A percentile compares a stretch with the other conserved stretches of the same genome.
phyloP scores from a whole-genome alignment of 2,113 vertebrate genomes.

The Hymenochirus boettgeri region DNA sequence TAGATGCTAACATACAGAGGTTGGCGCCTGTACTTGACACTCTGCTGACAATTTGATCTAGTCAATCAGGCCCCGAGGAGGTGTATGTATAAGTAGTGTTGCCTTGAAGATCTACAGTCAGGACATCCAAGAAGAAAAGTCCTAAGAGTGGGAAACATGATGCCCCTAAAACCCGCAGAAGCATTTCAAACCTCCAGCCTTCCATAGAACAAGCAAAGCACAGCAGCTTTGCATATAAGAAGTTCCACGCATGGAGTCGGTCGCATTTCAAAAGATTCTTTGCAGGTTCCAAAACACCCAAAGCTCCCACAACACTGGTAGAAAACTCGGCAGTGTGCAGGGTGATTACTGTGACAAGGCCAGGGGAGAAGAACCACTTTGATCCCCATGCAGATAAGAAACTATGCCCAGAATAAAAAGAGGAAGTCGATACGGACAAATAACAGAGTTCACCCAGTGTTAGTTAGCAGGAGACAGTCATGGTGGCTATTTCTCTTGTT shows the following conservation, averaged over 20 bases:
- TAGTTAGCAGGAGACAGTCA: conserved; percentile 45
- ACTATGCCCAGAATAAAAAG: conserved; percentile 57
- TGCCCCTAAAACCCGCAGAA: conserved; percentile 3
- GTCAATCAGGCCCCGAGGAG: conserved; percentile 82
- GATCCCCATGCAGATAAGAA: conserved; percentile 62
- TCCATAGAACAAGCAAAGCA: neutral
- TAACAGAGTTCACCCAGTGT: conserved; percentile 82
- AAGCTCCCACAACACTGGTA: neutral
- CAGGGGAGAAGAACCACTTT: conserved; percentile 43
- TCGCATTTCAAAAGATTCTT: fast-evolving
- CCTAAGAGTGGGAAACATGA: neutral
- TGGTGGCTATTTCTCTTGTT: too few species aligned
- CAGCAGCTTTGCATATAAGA: neutral
- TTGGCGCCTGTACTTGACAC: conserved; percentile 82
- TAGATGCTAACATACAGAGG: conserved; percentile 76
- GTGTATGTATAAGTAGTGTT: conserved; percentile 78
- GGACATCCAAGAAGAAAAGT: conserved; percentile 32
- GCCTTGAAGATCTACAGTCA: conserved; percentile 64
- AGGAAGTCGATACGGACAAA: conserved; percentile 69
- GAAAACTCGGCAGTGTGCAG: conserved; percentile 48
- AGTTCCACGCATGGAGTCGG: neutral
- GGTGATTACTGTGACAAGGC: conserved; percentile 34
- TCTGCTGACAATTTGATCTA: conserved; percentile 85
- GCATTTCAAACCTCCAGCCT: conserved; percentile 37
- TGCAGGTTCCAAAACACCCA: neutral